Evolutionary conservation across 2,888 invertebrate genomes (phyloP).

Genomic region (Stenchaetothrips biformis): DNA sequence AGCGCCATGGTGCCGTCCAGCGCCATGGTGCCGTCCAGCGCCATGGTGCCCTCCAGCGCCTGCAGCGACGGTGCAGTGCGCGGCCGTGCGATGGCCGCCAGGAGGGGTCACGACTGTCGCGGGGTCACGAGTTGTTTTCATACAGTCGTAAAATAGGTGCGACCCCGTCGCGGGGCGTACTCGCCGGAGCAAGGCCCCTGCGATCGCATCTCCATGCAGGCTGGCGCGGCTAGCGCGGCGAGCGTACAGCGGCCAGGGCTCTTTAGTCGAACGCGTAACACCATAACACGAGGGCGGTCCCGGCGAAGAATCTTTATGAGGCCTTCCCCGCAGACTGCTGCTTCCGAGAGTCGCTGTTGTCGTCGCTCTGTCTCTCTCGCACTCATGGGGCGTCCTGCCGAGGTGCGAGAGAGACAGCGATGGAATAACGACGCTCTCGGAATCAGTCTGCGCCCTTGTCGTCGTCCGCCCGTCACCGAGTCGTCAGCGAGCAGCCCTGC

Average conservation of each 20-base stretch:
- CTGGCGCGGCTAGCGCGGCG: background rate
- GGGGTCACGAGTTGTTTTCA: background rate
- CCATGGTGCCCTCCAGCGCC: background rate
- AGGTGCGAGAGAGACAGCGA: too few relatives aligned
- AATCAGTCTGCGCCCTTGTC: too few relatives aligned
- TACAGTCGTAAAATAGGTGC: conserved; percentile 14
- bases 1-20: too few relatives aligned
- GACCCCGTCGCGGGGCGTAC: background rate
- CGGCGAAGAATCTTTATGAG: background rate
- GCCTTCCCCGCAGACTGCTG: background rate
- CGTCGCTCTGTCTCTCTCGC: background rate
- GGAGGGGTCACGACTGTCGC: background rate
- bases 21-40: background rate
- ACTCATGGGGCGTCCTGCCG: too few relatives aligned
- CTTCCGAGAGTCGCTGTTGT: background rate
- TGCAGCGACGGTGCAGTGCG: background rate
- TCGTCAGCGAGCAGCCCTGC: too few relatives aligned
- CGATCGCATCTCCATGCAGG: background rate
- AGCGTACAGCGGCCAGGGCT: too few relatives aligned
- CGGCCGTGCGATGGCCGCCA: background rate
- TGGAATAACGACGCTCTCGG: too few relatives aligned
- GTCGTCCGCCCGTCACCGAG: too few relatives aligned
- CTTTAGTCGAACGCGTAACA: too few relatives aligned
- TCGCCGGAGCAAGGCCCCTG: too few relatives aligned
- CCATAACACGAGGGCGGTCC: background rate